These are phyloP conservation scores for Empidonax traillii DNA, from an alignment of 2,113 vertebrate genomes.

Conservation along the genomic window DNA sequence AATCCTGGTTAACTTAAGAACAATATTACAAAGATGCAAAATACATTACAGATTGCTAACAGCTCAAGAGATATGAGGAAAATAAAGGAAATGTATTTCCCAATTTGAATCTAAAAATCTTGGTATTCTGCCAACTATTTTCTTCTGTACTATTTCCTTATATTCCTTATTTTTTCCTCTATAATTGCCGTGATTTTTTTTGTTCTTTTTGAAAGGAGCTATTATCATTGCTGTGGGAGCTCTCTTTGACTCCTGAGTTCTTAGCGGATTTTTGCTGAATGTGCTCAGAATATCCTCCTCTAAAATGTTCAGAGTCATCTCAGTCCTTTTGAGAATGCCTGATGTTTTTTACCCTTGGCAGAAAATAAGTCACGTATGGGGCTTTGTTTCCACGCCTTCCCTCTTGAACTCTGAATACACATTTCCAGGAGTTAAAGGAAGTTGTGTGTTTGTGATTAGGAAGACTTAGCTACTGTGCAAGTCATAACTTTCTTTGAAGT, in stretches of 20 bases:
- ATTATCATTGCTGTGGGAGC: not conserved
- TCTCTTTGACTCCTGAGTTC: not conserved
- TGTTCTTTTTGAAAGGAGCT: not conserved
- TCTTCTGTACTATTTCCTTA: not conserved
- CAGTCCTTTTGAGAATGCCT: not conserved
- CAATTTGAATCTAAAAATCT: not conserved
- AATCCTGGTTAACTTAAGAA: not conserved
- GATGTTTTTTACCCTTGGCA: not conserved
- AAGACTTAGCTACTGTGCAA: not conserved
- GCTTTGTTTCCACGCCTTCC: accelerated
- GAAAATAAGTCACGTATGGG: not conserved
- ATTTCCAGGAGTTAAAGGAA: not conserved
- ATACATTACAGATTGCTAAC: not conserved
- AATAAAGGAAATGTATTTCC: not conserved
- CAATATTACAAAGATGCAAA: not conserved
- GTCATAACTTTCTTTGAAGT: not conserved
- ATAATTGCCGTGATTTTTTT: not conserved
- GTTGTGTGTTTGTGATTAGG: not conserved
- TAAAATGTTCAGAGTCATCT: not conserved
- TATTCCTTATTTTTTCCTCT: not conserved
- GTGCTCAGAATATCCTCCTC: not conserved
- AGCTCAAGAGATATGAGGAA: not conserved
- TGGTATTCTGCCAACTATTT: not conserved
- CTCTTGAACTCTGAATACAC: not conserved
- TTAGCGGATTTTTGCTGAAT: not conserved